Evolutionary conservation across 2,888 invertebrate species (phyloP).

Genomic region (Aporophyla lueneburgensis): DNA sequence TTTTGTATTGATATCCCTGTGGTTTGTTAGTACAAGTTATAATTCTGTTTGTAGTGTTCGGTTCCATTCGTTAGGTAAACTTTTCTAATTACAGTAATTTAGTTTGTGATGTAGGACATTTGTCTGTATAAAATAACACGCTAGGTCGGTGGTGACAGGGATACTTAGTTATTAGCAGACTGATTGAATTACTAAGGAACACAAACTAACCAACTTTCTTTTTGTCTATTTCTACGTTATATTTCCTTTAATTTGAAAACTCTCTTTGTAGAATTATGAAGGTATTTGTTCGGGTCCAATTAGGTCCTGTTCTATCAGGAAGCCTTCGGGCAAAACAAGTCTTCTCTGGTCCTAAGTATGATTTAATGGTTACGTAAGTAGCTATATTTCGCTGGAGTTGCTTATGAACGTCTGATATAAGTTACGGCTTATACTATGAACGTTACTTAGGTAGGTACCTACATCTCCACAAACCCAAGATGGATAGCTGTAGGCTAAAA

Average conservation of each 20-base stretch:
- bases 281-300: constrained; percentile 11
- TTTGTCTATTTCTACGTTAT: background rate
- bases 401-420: background rate
- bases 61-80: constrained; percentile 40
- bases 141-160: constrained; percentile 8
- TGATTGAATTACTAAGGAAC: constrained; percentile 47
- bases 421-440: constrained; percentile 8
- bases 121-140: constrained; percentile 42
- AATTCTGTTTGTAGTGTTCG: constrained; percentile 30
- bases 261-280: constrained; percentile 1
- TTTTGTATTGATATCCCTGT: constrained; percentile 26
- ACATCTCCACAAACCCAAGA: constrained; percentile 23
- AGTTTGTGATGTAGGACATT: constrained; percentile 39
- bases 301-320: constrained; percentile 31
- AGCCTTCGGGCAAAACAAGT: constrained; percentile 34
- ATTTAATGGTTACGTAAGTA: constrained; percentile 49
- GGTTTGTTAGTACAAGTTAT: constrained; percentile 33
- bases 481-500: constrained; percentile 39
- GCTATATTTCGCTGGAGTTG: constrained; percentile 29
- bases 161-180: constrained; percentile 34
- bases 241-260: background rate
- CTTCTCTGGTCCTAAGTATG: constrained; percentile 37
- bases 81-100: constrained; percentile 62
- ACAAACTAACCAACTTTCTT: background rate
- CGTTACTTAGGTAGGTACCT: constrained; percentile 11